A percentile compares a stretch with the other conserved stretches of the same genome.
Evolutionary conservation across 1,140 invertebrate genomes (phyloP).

Genomic region (Zaprionus lachaisei): DNA sequence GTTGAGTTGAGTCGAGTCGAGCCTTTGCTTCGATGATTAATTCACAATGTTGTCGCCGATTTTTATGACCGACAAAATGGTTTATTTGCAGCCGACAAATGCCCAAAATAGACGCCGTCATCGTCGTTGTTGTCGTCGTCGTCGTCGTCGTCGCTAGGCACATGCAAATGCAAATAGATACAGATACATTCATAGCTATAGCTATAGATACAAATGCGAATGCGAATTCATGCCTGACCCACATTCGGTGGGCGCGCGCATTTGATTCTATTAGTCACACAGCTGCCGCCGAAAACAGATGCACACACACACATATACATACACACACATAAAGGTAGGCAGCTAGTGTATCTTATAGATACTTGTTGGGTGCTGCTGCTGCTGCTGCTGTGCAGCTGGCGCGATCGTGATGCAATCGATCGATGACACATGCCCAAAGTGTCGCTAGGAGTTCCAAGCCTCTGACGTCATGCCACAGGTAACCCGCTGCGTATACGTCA

Average conservation of each 20-base stretch:
- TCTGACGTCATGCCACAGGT: constrained; percentile 64
- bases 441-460: constrained; percentile 34
- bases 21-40: constrained; percentile 61
- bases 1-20: not conserved
- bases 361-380: constrained; percentile 13
- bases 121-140: constrained; percentile 1
- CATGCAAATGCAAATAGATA: constrained; percentile 61
- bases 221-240: constrained; percentile 82
- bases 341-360: constrained; percentile 24
- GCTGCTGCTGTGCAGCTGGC: constrained; percentile 25
- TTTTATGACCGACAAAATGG: constrained; percentile 66
- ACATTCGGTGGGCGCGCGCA: constrained; percentile 57
- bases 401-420: constrained; percentile 56
- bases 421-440: constrained; percentile 65
- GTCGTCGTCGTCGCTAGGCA: constrained; percentile 47
- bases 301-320: constrained; percentile 17
- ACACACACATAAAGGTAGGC: constrained; percentile 10
- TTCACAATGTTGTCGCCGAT: constrained; percentile 71
- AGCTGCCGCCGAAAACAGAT: constrained; percentile 42
- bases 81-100: constrained; percentile 59
- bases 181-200: not conserved
- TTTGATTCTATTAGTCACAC: constrained; percentile 74
- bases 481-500: constrained; percentile 62
- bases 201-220: constrained; percentile 1
- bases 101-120: constrained; percentile 65